Evolutionary conservation across 1,140 invertebrate species (phyloP), one percentile per base, ranked within the genome.

Genomic region (Cotesia glomerata): DNA sequence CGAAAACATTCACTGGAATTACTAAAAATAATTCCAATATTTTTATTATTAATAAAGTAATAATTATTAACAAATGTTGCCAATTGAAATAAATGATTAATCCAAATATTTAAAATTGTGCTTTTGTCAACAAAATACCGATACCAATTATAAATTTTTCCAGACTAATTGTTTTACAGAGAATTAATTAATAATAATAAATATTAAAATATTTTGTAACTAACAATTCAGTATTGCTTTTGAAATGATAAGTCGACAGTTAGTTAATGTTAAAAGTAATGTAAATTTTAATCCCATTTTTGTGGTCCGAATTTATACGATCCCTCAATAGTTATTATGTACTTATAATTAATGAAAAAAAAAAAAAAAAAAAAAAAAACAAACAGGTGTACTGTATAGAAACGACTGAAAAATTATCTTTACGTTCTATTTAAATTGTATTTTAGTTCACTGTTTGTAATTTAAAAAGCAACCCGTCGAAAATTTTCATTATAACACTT

Each of bases 391-490:
- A 72, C 35, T 35, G 64, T 69, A 62, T 58, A 72, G 63, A 66
- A 64, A 66, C 39, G 70, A 66, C 70, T 72, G 70, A 72, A 72
- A 66, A 71, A 54, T 63, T 49, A 14, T 54, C 63, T 66, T 72
- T 72, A 66, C 45, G 58, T 65, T 66, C 35, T 36, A 58, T 71
- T 54, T 66, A 59, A 26, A 66, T 72, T 72, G 59, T 66, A 72
- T 72, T 72, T 56, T 66, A 3, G 56, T 34, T 67, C 13, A 35
- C 16, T 35, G 16, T 67, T 8, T 67, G 32, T 67, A 54, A 34
- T 56, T 67, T 34, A 66, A 51, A 66, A 45, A 45, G 39, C 11
- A 66, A 66, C n/a, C 18, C 49, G 13, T 52, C 64, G 18, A 66
- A 66, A 16, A 13, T 16, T 66, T 64, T 32, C 26, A 63, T 36